These are phyloP conservation scores for Acanthacorydalis orientalis DNA, from an alignment of 2,888 invertebrate genomes.

Conservation along the genomic window DNA sequence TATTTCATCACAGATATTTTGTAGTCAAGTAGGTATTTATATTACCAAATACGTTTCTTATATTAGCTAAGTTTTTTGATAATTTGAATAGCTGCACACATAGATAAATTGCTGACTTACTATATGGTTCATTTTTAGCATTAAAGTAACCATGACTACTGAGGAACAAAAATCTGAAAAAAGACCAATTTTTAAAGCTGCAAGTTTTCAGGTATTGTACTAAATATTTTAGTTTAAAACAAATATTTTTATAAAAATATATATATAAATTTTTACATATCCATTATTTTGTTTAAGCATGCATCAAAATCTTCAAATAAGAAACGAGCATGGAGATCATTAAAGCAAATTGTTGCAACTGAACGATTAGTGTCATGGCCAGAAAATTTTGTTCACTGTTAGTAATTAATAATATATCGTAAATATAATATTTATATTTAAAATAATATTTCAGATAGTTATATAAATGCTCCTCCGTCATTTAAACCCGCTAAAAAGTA, in stretches of 20 bases:
- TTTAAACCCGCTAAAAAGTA: conserved; percentile 86
- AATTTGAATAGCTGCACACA: too few relatives aligned
- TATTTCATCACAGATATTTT: too few relatives aligned
- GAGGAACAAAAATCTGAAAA: conserved; percentile 17
- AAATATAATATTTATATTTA: neutral
- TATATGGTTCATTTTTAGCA: too few relatives aligned
- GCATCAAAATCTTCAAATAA: conserved; percentile 41
- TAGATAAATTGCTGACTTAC: too few relatives aligned
- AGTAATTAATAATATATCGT: conserved; percentile 16
- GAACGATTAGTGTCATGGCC: conserved; percentile 68
- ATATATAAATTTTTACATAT: neutral
- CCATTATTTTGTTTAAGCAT: conserved; percentile 24
- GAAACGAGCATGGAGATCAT: conserved; percentile 72
- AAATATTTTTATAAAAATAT: neutral
- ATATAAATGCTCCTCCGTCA: conserved; percentile 81
- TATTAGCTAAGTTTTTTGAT: too few relatives aligned
- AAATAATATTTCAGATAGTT: conserved; percentile 43
- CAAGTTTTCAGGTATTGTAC: conserved; percentile 15
- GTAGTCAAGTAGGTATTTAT: too few relatives aligned
- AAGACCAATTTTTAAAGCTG: conserved; percentile 22
- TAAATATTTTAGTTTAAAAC: neutral
- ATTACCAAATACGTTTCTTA: too few relatives aligned
- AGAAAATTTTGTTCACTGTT: conserved; percentile 59
- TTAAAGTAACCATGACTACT: neutral
- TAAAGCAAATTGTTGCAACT: conserved; percentile 73